Evolutionary conservation across 1,140 invertebrate genomes (phyloP), one percentile per base, ranked within the genome.

Genomic region (Eulimnadia texana): DNA sequence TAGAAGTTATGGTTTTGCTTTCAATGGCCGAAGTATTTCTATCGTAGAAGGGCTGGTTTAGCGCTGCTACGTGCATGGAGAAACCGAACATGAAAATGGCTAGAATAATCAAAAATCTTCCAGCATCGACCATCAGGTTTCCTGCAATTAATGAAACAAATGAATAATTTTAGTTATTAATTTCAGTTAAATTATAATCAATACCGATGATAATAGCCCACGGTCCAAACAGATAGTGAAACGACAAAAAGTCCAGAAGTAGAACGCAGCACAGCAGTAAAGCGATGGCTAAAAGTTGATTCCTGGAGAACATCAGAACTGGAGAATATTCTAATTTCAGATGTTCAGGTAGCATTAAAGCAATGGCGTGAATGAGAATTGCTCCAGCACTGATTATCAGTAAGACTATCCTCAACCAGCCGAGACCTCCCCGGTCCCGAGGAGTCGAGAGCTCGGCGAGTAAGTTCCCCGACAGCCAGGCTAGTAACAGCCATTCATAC

Each of bases 21-120:
- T 50, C 58, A 54, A 53, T 66, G 53, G 55, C 33, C 3, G 54
- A 53, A 11, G 47, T 63, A 47, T 68, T 64, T 55, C 69, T 65
- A 10, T 61, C 60, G 50, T 61, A 68, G 24, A 94, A 88, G 0
- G 92, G 91, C 70, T 96, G 93, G 78, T 97, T 97, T 28, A 97
- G 75, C 0, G 93, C 92, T 13, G 95, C 88, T 52, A 99, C 88
- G 68, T 96, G 90, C 82, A 98, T 90, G 0, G 95, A 97, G 72
- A 99, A 99, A 52, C 96, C 96, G 71, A 95, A 88, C 64, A 99
- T 90, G 75, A 99, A 99, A 72, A 99, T 96, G 16, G 89, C 84
- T 68, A 99, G 76, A 9, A 99, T 95, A 23, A 95, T 94, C 60
- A 99, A 78, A 75, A 99, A 99, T 65, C 94, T 3, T 90, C 90